Evolutionary conservation across 2,888 invertebrate species (phyloP), one percentile per base, ranked within the genome.

Genomic region (Scelioninae gen. 1): DNA sequence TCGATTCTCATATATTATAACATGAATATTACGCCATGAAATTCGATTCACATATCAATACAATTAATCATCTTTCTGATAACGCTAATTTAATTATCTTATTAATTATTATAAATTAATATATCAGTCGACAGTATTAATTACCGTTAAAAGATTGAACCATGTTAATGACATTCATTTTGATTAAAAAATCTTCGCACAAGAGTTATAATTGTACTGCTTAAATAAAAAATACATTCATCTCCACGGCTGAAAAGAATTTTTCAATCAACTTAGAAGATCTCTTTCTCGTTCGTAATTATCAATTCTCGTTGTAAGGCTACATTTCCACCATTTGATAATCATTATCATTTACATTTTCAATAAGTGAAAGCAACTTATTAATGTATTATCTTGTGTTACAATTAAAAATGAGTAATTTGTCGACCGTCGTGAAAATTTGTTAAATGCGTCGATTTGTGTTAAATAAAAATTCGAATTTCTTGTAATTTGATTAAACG

Each of bases 401-500:
- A 43, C 66, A 66, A 53, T 53, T 55, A 32, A 55, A 55, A 55
- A 34, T 34, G 13, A 32, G 8, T 55, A 55, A 55, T 34, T 55
- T n/a, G 10, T 38, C n/a, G 38, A 23, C 1, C 23, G 4, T 51
- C 7, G 51, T 10, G 65, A 47, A 63, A 49, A 49, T 49, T 8
- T 49, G 32, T 13, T 15, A 13, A 49, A 51, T 38, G 38, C 34
- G 11, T 47, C 3, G 15, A 15, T 5, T 15, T 0, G 15, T 23
- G 13, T 53, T 66, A 53, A 66, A 53, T 29, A 53, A 13, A 43
- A 23, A 51, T 40, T n/a, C 15, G n/a, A 15, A 9, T 9, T 34
- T 10, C 15, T 5, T 55, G 29, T 55, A 68, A 68, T 55, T 16
- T 58, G 58, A 69, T 58, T 62, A 60, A 40, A 60, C 23, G 38